These are phyloP conservation scores for Siphonodentalium dalli DNA, from an alignment of 2,888 invertebrate species.

Conservation along the genomic window DNA sequence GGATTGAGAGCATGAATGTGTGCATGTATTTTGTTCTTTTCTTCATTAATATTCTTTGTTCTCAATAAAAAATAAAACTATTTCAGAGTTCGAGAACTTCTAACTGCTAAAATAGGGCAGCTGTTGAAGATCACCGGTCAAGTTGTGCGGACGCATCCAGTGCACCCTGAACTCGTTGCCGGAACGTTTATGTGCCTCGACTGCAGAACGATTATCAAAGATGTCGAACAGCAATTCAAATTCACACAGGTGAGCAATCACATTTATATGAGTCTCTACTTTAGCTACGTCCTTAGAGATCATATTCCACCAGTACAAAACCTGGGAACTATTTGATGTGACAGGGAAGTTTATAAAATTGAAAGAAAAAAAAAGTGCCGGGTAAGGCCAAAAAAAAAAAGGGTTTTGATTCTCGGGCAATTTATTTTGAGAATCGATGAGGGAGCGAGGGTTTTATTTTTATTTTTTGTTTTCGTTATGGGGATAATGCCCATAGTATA, in stretches of 20 bases:
- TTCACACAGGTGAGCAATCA: slow-evolving; percentile 71
- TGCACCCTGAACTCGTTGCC: slow-evolving; percentile 92
- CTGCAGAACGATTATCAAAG: slow-evolving; percentile 91
- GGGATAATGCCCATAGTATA: too few relatives aligned
- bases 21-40: neutral
- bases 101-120: slow-evolving; percentile 91
- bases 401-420: too few relatives aligned
- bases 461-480: too few relatives aligned
- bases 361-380: too few relatives aligned
- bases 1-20: neutral
- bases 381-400: too few relatives aligned
- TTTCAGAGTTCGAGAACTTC: slow-evolving; percentile 80
- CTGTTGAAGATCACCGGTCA: slow-evolving; percentile 89
- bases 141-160: slow-evolving; percentile 95
- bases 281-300: too few relatives aligned
- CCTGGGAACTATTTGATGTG: too few relatives aligned
- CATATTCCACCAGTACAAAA: too few relatives aligned
- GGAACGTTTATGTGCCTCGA: slow-evolving; percentile 92
- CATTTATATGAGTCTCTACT: too few relatives aligned
- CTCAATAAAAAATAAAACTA: neutral
- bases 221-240: slow-evolving; percentile 98
- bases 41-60: neutral
- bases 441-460: too few relatives aligned
- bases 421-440: too few relatives aligned
- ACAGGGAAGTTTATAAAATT: too few relatives aligned